Evolutionary conservation across 2,797 vertebrate species (phyloP), one percentile per base, ranked within the genome.

Genomic region (Phylloscopus collybita): DNA sequence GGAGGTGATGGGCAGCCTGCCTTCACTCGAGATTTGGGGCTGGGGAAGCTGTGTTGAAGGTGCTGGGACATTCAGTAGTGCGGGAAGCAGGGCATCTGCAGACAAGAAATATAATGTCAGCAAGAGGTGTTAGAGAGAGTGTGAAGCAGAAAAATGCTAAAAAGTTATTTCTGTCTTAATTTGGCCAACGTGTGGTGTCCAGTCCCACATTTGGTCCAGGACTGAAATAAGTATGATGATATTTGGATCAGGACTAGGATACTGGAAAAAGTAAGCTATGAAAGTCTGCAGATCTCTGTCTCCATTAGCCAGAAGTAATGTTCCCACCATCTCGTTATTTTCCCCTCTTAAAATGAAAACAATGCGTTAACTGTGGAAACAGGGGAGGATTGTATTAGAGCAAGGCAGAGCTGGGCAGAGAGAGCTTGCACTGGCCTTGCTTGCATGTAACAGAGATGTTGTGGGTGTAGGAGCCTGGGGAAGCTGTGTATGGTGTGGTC

Each of bases 171-270:
- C 76, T 88, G 70, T 90, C 73, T 91, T 92, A 76, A 93, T 87
- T 95, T 88, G 80, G 65, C 73, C 51, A 15, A 10, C 29, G 25
- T 18, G 9, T 67, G 89, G 87, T 93, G 93, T 96, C 96, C 97
- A 94, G 90, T 88, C n/a, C 25, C 26, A 5, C 49, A 71, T 19
- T 91, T 89, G 86, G 94, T 95, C 95, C 97, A 96, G 92, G 92
- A 96, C 38, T 53, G 92, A 96, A 96, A 78, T 96, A 97, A 95
- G 84, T 93, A 88, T 93, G 96, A 92, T 86, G 92, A 72, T 95
- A 95, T 88, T 97, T 97, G 97, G 97, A 97, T 96, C 92, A 93
- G 93, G 93, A 93, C 86, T 95, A 96, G 96, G 88, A 96, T 96
- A 95, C 93, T 96, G 95, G 96, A 96, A 96, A 96, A 97, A 91